A percentile compares a stretch with the other conserved stretches of the same genome.
Conservation (phyloP, 1,140 invertebrate genomes). For the honey bee (Apis mellifera) region DNA sequence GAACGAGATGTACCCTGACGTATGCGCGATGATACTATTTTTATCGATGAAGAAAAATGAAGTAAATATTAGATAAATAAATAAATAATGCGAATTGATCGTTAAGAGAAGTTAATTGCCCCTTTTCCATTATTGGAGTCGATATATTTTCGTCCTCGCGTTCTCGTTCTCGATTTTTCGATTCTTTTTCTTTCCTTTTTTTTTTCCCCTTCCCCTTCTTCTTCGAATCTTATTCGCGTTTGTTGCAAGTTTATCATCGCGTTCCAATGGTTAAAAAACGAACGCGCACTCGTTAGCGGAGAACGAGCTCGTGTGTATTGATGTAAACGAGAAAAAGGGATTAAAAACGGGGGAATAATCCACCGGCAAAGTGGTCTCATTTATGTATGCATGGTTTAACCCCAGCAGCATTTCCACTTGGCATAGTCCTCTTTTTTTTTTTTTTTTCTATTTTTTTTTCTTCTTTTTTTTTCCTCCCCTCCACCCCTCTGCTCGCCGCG, state of each 20-base stretch:
- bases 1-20: no score
- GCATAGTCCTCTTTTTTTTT: not conserved
- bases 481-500: not conserved
- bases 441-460: not conserved
- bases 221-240: not conserved
- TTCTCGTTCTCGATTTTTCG: constrained; percentile 1
- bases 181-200: no score
- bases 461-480: not conserved
- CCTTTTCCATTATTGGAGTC: not conserved
- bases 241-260: constrained; percentile 48
- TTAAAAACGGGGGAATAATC: constrained; percentile 62
- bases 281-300: not conserved
- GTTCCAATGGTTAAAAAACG: constrained; percentile 8
- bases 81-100: not conserved
- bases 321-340: constrained; percentile 44
- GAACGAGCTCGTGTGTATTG: constrained; percentile 25
- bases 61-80: not conserved
- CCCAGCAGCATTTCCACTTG: not conserved
- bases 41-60: no score
- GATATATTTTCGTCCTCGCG: not conserved
- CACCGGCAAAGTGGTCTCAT: constrained; percentile 37
- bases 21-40: not conserved
- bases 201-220: not conserved
- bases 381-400: constrained; percentile 53
- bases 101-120: not conserved